Base-by-base conservation (phyloP, 2,888 invertebrate species). In the Dilophus febrilis region DNA sequence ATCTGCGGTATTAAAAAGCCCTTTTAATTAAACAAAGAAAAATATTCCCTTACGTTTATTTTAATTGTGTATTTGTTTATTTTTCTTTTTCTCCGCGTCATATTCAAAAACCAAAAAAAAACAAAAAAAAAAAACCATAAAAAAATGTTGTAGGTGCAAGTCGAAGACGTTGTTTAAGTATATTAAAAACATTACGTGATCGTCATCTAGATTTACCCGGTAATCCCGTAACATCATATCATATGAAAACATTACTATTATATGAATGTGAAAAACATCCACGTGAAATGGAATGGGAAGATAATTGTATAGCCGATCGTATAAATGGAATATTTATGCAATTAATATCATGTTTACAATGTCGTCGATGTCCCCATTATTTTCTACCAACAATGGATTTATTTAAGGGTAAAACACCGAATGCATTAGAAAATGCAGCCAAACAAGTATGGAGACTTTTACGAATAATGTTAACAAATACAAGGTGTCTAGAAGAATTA, bases 251-350 rank as follows among this genome's bases (percentile, higher is more conserved):
- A 7, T 65, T 95, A 41, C 67, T 95, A 40, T 64, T 94, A 46
- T 92, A 90, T 67, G 94, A 94, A 61, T 94, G 94, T 62, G 94
- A 94, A 67, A 94, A 94, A 58, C 94, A 94, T 61, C 90, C 90
- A 2, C 69, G 86, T 43, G 91, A 92, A 59, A 72, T 80, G 53
- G 92, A 94, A 56, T 94, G 94, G 94, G 90, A 90, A 61, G 92
- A 94, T 59, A 72, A 77, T 4, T 85, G 84, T 48, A 47, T 94
- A 47, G 91, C 87, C 1, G 92, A 94, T 64, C 71, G 91, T 38
- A 84, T 91, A 53, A 90, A 90, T 61, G 92, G 94, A 4, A 90
- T 95, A 46, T 81, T 94, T 50, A 71, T 95, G 46, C 94, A 94
- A 65, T 65, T 95, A 55, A 94, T 95, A 52, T 90, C 90, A 22